These are phyloP conservation scores for Melozone crissalis DNA, from an alignment of 2,113 vertebrate species.

Conservation along the genomic window DNA sequence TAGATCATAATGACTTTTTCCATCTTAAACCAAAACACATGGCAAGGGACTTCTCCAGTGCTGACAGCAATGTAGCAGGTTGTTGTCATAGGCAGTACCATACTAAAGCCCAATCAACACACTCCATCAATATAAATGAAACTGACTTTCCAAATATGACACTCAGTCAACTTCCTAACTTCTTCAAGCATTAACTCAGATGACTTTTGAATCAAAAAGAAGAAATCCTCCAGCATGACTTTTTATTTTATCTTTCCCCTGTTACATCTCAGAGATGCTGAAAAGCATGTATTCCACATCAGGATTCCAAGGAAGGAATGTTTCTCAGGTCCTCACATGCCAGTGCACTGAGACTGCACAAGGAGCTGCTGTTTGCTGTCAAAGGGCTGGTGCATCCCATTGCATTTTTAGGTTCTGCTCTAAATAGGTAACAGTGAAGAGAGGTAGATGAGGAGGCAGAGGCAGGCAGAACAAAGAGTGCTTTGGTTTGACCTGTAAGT, in stretches of 20 bases:
- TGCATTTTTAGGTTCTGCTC: background rate
- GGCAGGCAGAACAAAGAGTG: background rate
- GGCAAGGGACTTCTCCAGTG: background rate
- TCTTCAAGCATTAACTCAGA: background rate
- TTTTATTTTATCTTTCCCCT: background rate
- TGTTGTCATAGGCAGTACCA: background rate
- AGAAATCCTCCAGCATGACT: background rate
- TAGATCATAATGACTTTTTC: background rate
- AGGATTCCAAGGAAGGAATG: background rate
- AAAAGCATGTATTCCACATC: background rate
- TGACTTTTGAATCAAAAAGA: background rate
- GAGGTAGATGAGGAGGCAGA: background rate
- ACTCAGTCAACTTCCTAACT: background rate
- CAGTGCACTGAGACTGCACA: rapidly evolving
- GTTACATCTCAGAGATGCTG: background rate
- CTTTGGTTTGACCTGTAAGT: background rate
- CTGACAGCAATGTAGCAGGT: background rate
- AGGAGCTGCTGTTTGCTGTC: background rate
- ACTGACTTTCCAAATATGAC: background rate
- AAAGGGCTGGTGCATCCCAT: background rate
- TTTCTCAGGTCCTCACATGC: background rate
- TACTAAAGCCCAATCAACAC: background rate
- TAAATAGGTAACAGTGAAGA: background rate
- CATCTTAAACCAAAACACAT: background rate
- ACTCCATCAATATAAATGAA: background rate